Evolutionary conservation across 2,797 vertebrate genomes (phyloP).

Genomic region (Muraenolepis orangiensis): DNA sequence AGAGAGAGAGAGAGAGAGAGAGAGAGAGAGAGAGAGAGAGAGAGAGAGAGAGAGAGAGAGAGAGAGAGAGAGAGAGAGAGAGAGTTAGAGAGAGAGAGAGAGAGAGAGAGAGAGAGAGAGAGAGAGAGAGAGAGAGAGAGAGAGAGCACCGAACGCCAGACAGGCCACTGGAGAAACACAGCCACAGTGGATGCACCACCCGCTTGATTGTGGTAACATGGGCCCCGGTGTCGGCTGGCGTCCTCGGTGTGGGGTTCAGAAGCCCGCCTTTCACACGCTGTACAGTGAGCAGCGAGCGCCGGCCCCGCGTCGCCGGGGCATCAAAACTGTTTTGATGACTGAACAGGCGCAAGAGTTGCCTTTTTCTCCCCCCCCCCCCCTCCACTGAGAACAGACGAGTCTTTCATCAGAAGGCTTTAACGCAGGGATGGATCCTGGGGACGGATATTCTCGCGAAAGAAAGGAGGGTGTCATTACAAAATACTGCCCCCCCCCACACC

Average conservation of each 20-base stretch:
- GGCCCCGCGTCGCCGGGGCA: not conserved
- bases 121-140: too few species aligned
- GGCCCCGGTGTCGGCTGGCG: not conserved
- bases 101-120: too few species aligned
- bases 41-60: too few species aligned
- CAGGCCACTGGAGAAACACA: not conserved
- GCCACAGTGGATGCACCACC: not conserved
- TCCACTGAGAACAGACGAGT: not conserved
- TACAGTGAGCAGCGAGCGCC: not conserved
- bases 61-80: not conserved
- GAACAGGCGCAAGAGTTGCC: not conserved
- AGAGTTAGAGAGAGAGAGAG: too few species aligned
- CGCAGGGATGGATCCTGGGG: not conserved
- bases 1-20: too few species aligned
- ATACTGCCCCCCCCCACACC: not conserved
- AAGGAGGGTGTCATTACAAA: not conserved
- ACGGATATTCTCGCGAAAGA: not conserved
- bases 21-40: not conserved
- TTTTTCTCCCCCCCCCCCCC: not conserved
- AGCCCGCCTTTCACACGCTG: not conserved
- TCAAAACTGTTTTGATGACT: not conserved
- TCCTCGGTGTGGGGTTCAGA: not conserved
- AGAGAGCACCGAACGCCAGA: not conserved
- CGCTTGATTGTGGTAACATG: not conserved
- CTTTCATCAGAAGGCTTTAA: not conserved